Base-by-base conservation (phyloP, 92 coral and sea anemone species). In the Paragorgia papillata region DNA sequence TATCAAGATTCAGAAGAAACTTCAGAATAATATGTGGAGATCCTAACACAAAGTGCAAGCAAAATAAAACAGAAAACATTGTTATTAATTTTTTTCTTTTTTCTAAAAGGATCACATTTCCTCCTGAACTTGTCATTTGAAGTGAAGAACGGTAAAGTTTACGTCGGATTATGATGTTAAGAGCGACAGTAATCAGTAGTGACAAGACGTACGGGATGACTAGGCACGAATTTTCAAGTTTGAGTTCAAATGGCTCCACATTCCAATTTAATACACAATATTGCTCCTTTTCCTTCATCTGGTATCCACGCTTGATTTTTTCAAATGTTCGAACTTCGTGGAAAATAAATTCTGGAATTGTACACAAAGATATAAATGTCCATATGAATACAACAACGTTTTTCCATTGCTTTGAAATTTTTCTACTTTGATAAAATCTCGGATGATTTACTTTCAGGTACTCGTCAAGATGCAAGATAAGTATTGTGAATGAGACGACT, bases 111-210 rank as follows among this genome's bases (percentile, higher is more conserved):
- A 93, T 75, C n/a, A 87, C 94, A 62, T 83, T 90, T 33, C 97
- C 97, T 31, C 97, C 97, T 37, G 97, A 93, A 2, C 86, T 65
- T 18, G 92, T 75, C 17, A 89, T 79, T 0, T 71, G 53, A n/a
- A 33, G 24, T 51, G 78, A 71, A 31, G 22, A 29, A 27, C 7
- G 58, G 35, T 55, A 7, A 32, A 71, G 64, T 32, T 33, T 53
- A 2, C 30, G 48, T 18, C 78, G 48, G 18, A 71, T 71, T 26
- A 34, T 13, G 21, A 71, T 71, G 34, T 71, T 71, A 14, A 71
- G 24, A 18, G 29, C 24, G 34, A 54, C 50, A 18, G 20, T 71
- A 18, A 53, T 33, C 26, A 71, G 18, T 9, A 53, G 54, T 31
- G 58, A n/a, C n/a, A 54, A 6, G 24, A 71, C 1, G 25, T 71